Conservation (phyloP, 2,797 vertebrate genomes). For the Hafferia zeledoni region DNA sequence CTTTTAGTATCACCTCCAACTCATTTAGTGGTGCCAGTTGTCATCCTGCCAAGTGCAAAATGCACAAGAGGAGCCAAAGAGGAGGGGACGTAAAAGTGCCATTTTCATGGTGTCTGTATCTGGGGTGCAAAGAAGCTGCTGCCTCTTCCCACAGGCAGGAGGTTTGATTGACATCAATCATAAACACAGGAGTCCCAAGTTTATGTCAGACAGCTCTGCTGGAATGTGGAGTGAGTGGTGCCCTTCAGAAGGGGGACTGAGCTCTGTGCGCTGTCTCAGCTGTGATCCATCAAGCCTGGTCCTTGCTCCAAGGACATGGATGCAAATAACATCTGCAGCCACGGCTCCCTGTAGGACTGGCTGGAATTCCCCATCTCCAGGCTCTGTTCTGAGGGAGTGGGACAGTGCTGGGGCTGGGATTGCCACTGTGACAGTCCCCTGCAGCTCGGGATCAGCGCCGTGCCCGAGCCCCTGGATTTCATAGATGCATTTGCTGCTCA, state of each 20-base stretch:
- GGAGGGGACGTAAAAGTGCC: conserved; percentile 19
- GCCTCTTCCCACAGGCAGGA: conserved; percentile 20
- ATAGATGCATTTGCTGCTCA: conserved; percentile 32
- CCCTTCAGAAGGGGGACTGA: conserved; percentile 45
- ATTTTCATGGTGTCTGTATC: conserved; percentile 37
- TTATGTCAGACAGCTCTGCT: conserved; percentile 34
- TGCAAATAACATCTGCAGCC: conserved; percentile 62
- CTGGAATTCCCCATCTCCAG: conserved; percentile 58
- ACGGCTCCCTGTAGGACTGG: conserved; percentile 32
- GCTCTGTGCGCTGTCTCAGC: background rate
- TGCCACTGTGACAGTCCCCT: background rate
- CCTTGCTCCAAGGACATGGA: conserved; percentile 38
- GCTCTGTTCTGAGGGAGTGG: background rate
- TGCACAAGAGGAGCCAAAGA: background rate
- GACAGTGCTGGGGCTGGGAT: background rate
- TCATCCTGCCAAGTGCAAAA: conserved; percentile 36
- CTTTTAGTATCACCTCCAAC: conserved; percentile 11
- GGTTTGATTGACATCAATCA: conserved; percentile 49
- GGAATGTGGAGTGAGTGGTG: conserved; percentile 36
- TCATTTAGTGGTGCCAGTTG: conserved; percentile 22
- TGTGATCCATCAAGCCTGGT: conserved; percentile 51
- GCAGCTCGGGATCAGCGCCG: conserved; percentile 36
- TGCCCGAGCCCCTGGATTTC: background rate
- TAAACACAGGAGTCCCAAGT: conserved; percentile 8
- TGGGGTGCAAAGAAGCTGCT: conserved; percentile 8